Evolutionary conservation across 2,888 invertebrate species (phyloP), one percentile per base, ranked within the genome.

Genomic region (Ceraclea dissimilis): DNA sequence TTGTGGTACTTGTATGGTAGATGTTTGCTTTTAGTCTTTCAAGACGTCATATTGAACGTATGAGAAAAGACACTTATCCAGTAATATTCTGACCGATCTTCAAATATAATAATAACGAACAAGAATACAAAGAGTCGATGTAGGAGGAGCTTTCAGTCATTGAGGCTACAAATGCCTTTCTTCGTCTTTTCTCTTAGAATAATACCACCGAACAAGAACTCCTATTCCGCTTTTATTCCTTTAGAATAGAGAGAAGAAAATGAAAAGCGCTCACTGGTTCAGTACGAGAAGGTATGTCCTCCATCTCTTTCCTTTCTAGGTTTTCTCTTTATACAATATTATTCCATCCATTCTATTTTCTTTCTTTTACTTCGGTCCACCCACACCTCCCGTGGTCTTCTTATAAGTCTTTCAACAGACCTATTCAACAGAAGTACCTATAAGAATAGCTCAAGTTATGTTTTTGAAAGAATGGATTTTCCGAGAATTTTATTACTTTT

Each of bases 91-190:
- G 13, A 39, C 4, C 13, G 39, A 16, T 8, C 31, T 11, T 11
- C 31, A 6, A 26, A 26, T 26, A 26, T 39, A 16, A 16, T 39
- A 39, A 39, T 16, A 16, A 39, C 2, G 13, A 13, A 39, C n/a
- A 39, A 4, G 39, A 46, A 19, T 46, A 46, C 49, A 49, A 49
- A 21, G 49, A 49, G 49, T 26, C 16, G 43, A 46, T 49, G 55
- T 55, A 52, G 60, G 60, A 46, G 60, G 58, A 58, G 60, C 58
- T 57, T 61, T 57, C 48, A 51, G 49, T 54, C 54, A 56, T 59
- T 58, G 56, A 59, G 54, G 52, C 56, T 56, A 61, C 60, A 61
- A 60, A 61, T 61, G 60, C 60, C 58, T 61, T 61, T 59, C 60
- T 61, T 58, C 53, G 58, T 52, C 54, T 57, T 60, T 58, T 60